phyloP scores from a whole-genome alignment of 2,888 invertebrate species.

The Philonicus albiceps region DNA sequence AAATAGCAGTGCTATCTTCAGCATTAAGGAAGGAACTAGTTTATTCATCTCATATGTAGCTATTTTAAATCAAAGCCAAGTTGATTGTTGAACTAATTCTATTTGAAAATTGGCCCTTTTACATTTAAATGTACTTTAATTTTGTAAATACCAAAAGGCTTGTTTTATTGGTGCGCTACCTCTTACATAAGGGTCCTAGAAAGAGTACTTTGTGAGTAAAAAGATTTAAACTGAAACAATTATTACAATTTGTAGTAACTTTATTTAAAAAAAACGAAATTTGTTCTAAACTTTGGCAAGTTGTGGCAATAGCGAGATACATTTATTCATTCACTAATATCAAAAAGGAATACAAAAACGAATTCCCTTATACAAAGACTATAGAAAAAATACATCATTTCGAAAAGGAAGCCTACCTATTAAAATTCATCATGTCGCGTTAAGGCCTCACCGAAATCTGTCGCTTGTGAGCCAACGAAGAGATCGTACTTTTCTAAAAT shows the following conservation, averaged over 20 bases:
- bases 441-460: conserved; percentile 97
- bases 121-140: too few relatives aligned
- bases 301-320: not conserved
- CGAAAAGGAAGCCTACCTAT: conserved; percentile 45
- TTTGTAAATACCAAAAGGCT: too few relatives aligned
- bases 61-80: too few relatives aligned
- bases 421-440: conserved; percentile 96
- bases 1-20: too few relatives aligned
- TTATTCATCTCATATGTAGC: too few relatives aligned
- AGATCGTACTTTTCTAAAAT: conserved; percentile 94
- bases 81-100: too few relatives aligned
- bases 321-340: not conserved
- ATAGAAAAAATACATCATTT: not conserved
- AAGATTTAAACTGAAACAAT: not conserved
- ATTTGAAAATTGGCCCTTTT: too few relatives aligned
- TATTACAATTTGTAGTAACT: not conserved
- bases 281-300: conserved; percentile 7
- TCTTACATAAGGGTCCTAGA: too few relatives aligned
- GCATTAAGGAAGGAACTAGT: too few relatives aligned
- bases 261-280: not conserved
- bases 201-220: too few relatives aligned
- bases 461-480: conserved; percentile 98
- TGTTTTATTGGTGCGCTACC: too few relatives aligned
- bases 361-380: not conserved
- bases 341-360: not conserved